A percentile compares a stretch with the other conserved stretches of the same genome.
Evolutionary conservation across 2,888 invertebrate species (phyloP).

Genomic region (Branchipolynoe longqiensis): DNA sequence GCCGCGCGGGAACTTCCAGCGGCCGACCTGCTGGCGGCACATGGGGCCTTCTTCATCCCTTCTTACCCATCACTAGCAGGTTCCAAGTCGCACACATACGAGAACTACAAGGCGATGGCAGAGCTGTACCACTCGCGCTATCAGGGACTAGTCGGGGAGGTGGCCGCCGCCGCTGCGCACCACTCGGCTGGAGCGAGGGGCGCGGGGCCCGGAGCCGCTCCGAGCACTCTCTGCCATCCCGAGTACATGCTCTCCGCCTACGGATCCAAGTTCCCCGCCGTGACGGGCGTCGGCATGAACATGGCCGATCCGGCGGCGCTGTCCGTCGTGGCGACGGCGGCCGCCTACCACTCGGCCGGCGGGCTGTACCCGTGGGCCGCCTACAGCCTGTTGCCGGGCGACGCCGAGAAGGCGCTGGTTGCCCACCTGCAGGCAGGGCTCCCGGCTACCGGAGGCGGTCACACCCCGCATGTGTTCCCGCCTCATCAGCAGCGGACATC

Average conservation of each 20-base stretch:
- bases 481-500: neutral
- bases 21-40: constrained; percentile 10
- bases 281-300: neutral
- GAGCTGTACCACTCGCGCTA: constrained; percentile 33
- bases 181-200: neutral
- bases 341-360: constrained; percentile 27
- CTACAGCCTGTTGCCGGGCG: constrained; percentile 9
- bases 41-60: constrained; percentile 38
- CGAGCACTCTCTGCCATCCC: constrained; percentile 2
- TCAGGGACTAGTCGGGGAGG: neutral
- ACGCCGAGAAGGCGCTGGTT: constrained; percentile 31
- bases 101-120: constrained; percentile 35
- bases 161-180: neutral
- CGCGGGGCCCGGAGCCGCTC: neutral
- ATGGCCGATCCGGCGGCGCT: neutral
- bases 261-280: neutral
- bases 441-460: no score
- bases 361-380: constrained; percentile 36
- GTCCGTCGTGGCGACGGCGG: neutral
- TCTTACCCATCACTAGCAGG: neutral
- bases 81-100: neutral
- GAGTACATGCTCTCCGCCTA: constrained; percentile 37
- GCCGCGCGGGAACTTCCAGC: neutral
- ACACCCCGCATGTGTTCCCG: neutral
- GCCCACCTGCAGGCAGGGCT: constrained; percentile 40